Base-by-base conservation (phyloP, 2,113 vertebrate species). In the Syngnathoides biaculeatus region DNA sequence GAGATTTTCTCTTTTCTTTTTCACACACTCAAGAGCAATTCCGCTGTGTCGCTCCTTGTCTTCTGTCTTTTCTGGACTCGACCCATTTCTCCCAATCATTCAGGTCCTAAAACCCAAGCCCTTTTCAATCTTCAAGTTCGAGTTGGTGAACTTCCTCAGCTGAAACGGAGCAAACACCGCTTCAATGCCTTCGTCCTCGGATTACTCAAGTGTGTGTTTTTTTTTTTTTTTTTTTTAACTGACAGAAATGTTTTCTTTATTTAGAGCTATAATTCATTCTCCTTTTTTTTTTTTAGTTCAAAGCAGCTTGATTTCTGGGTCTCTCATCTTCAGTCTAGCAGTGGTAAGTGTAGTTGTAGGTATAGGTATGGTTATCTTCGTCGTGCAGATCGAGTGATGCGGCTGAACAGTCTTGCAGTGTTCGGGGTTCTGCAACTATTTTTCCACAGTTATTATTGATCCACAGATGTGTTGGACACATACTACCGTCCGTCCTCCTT, bases 101-200 rank as follows among this genome's bases (percentile, higher is more conserved):
- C 87, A 98, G 97, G 94, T 24, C 84, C 91, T 69, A 80, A 82
- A 58, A 85, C 86, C 1, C 89, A 90, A 55, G 79, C 91, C 12
- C 81, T 98, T 43, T 91, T 91, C 69, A 84, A 84, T 11, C 89
- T 99, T 8, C 94, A 95, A 74, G 82, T 89, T 72, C 91, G 92
- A 9, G 91, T 98, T 63, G 91, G 92, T 0, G 89, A 92, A 24
- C 86, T 98, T 74, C 84, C 92, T 0, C 94, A 95, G 0, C 94
- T 99, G 24, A 88, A 77, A 73, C 94, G 91, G 86, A 86, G 84
- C 86, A 92, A 93, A 4, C 94, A 96, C 77, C 91, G 94, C 64
- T 98, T 99, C 84, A 96, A 98, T 0, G 94, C 96, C 48, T 99
- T 99, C 50, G 89, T 99, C 72, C 88, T 98, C 0, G 96, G 96